Percentiles rank a stretch among this genome's conserved stretches.
Conservation (phyloP, 2,888 invertebrate species). For the Clostera curtula region DNA sequence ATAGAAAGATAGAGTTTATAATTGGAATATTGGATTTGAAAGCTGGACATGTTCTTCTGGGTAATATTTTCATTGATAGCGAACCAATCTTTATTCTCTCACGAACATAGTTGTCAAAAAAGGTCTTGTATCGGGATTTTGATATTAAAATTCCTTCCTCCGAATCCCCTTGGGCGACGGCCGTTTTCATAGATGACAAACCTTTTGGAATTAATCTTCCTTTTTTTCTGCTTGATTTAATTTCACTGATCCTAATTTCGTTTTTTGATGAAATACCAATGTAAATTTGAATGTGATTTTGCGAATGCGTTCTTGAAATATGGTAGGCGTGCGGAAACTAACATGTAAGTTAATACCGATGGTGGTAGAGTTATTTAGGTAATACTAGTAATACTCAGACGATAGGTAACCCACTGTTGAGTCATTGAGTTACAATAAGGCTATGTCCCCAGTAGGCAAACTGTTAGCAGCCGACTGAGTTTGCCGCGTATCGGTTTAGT, state of each 20-base stretch:
- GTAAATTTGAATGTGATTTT: slow-evolving; percentile 5
- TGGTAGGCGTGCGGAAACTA: too few relatives aligned
- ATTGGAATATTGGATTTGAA: too few relatives aligned
- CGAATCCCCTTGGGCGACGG: slow-evolving; percentile 13
- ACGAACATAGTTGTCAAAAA: slow-evolving; percentile 32
- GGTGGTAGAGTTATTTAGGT: too few relatives aligned
- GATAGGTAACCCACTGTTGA: too few relatives aligned
- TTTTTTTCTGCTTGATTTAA: slow-evolving; percentile 14
- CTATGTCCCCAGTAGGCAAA: too few relatives aligned
- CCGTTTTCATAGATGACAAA: slow-evolving; percentile 24
- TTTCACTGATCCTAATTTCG: slow-evolving; percentile 14
- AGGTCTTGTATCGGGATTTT: slow-evolving; percentile 38
- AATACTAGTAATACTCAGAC: too few relatives aligned
- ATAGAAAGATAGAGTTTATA: too few relatives aligned
- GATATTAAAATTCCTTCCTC: slow-evolving; percentile 47
- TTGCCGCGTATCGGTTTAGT: too few relatives aligned
- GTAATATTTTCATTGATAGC: slow-evolving; percentile 15
- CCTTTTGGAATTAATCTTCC: slow-evolving; percentile 18
- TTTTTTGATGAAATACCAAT: slow-evolving; percentile 6
- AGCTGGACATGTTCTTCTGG: slow-evolving; percentile 22
- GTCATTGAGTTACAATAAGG: too few relatives aligned
- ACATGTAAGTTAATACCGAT: background rate
- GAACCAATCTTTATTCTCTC: slow-evolving; percentile 22
- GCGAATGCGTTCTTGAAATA: too few relatives aligned
- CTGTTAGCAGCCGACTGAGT: too few relatives aligned